Evolutionary conservation across 1,140 invertebrate genomes (phyloP).

Genomic region (Subanguina moxae): DNA sequence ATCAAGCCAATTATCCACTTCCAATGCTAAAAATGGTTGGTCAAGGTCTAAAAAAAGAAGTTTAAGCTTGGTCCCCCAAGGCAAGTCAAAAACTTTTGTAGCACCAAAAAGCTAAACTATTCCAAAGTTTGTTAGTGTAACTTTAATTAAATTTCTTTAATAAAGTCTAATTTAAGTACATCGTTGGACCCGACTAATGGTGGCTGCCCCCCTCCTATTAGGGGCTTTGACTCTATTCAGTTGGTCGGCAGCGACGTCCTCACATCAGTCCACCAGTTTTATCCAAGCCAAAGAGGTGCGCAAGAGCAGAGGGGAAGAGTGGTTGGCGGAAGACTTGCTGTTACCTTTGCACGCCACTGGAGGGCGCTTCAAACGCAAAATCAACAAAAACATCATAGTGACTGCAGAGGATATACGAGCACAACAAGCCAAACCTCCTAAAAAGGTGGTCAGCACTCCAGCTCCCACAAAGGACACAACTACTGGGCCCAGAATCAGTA

Average conservation of each 20-base stretch:
- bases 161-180: too few species aligned
- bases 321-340: neutral
- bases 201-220: neutral
- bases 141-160: too few species aligned
- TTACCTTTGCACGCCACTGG: neutral
- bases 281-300: too few species aligned
- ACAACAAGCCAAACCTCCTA: neutral
- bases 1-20: too few species aligned
- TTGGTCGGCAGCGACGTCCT: neutral
- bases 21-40: too few species aligned
- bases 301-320: too few species aligned
- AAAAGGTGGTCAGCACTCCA: neutral
- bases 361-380: slow-evolving; percentile 3
- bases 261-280: too few species aligned
- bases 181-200: neutral
- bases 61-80: too few species aligned
- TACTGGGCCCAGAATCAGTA: neutral
- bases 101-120: too few species aligned
- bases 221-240: neutral
- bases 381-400: neutral
- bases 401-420: neutral
- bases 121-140: too few species aligned
- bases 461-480: neutral
- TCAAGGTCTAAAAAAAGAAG: too few species aligned
- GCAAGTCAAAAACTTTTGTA: too few species aligned